These are phyloP conservation scores for Turritopsis dohrnii DNA, from an alignment of 30 jellyfish, hydroid and myxozoan species.

Conservation along the genomic window DNA sequence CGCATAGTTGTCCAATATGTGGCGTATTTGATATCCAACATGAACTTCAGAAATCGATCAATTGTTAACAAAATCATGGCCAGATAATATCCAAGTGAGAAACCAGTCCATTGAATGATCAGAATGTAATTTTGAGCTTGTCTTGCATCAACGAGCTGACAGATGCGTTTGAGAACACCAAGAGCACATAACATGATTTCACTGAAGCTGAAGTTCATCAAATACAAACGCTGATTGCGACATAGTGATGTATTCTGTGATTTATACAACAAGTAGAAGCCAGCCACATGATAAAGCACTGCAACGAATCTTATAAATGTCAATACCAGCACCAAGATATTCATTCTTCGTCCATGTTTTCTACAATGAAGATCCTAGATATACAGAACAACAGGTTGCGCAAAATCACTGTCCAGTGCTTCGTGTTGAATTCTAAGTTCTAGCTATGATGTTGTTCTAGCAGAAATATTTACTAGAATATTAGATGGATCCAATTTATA, in stretches of 20 bases:
- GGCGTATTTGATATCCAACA: not conserved
- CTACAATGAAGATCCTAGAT: not conserved
- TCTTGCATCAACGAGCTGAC: not conserved
- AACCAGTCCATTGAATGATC: conserved; percentile 13
- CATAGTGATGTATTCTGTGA: not conserved
- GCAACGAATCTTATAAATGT: not conserved
- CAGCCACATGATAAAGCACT: not conserved
- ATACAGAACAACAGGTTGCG: not conserved
- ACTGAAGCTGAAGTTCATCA: conserved; percentile 3
- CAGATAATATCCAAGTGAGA: conserved; percentile 6
- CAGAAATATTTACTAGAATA: not conserved
- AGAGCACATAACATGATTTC: not conserved
- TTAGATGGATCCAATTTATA: not conserved
- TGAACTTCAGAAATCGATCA: conserved; percentile 1
- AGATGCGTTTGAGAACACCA: not conserved
- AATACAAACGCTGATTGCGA: conserved; percentile 13
- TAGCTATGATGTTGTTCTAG: not conserved
- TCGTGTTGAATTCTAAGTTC: not conserved
- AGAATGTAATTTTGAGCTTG: not conserved
- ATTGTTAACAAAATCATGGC: conserved; percentile 3
- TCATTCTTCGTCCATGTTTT: not conserved
- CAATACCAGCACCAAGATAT: not conserved
- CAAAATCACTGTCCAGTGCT: not conserved
- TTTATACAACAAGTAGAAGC: conserved; percentile 5
- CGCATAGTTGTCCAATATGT: conserved; percentile 9